Evolutionary conservation across 2,888 invertebrate species (phyloP).

Genomic region (Ennomos quercinarius): DNA sequence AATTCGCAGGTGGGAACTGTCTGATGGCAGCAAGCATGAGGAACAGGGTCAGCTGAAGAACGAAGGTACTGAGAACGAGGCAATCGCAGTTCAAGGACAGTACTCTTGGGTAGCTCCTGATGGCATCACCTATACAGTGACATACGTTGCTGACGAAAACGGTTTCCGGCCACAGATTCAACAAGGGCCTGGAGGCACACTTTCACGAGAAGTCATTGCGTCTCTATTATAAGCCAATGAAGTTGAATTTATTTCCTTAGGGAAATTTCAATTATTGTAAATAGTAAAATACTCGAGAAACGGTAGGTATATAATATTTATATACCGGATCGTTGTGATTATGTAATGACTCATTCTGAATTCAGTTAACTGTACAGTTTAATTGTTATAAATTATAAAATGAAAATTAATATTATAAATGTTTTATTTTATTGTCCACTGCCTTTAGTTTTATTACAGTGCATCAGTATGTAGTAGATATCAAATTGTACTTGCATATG

Average conservation of each 20-base stretch:
- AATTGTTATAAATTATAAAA: slow-evolving; percentile 22
- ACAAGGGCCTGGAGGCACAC: slow-evolving; percentile 70
- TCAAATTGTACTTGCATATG: too few relatives aligned
- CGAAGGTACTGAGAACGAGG: slow-evolving; percentile 84
- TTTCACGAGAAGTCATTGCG: slow-evolving; percentile 68
- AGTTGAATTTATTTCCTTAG: slow-evolving; percentile 45
- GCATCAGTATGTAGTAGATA: background rate
- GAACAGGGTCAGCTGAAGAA: slow-evolving; percentile 85
- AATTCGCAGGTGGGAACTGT: slow-evolving; percentile 79
- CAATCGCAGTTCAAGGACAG: slow-evolving; percentile 82
- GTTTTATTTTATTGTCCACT: slow-evolving; percentile 8
- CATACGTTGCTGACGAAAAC: slow-evolving; percentile 84
- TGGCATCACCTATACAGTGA: slow-evolving; percentile 85
- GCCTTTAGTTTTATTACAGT: background rate
- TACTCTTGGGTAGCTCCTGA: slow-evolving; percentile 85
- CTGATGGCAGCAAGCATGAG: slow-evolving; percentile 84
- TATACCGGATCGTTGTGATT: slow-evolving; percentile 57
- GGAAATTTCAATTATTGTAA: slow-evolving; percentile 51
- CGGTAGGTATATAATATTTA: slow-evolving; percentile 82
- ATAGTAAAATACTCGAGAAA: slow-evolving; percentile 52
- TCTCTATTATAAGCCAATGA: slow-evolving; percentile 66
- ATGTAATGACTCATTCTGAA: slow-evolving; percentile 12
- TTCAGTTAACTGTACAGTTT: slow-evolving; percentile 11
- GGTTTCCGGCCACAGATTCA: slow-evolving; percentile 79
- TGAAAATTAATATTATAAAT: slow-evolving; percentile 19